Conservation (phyloP, 2,113 vertebrate species). For the Nansenia antarctica region DNA sequence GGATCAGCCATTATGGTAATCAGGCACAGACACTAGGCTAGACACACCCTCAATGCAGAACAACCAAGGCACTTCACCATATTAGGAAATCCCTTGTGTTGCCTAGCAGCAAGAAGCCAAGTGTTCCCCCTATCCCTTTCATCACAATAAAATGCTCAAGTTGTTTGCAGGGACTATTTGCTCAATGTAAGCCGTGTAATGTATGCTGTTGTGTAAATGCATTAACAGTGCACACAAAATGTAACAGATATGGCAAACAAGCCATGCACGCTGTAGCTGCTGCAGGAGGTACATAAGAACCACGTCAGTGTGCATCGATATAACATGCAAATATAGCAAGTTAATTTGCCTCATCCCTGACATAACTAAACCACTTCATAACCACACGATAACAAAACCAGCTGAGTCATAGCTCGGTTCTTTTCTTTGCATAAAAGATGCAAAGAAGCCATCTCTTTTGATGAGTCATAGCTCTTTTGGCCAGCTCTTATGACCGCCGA, state of each 20-base stretch:
- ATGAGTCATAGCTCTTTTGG: conserved; percentile 3
- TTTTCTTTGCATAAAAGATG: conserved; percentile 17
- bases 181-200: background rate
- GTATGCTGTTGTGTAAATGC: background rate
- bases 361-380: background rate
- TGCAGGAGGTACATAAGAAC: no score
- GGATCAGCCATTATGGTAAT: background rate
- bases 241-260: background rate
- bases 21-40: background rate
- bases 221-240: background rate
- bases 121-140: conserved; percentile 47
- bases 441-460: conserved; percentile 10
- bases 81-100: conserved; percentile 74
- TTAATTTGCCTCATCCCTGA: background rate
- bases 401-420: conserved; percentile 43
- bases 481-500: background rate
- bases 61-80: conserved; percentile 61
- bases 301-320: background rate
- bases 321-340: background rate
- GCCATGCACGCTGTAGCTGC: background rate
- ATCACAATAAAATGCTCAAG: background rate
- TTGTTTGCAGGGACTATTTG: background rate
- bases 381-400: background rate
- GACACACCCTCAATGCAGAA: conserved; percentile 58
- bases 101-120: conserved; percentile 69